Percentiles rank a stretch among this genome's conserved stretches.
Conservation (phyloP, 2,797 vertebrate genomes). For the Hydrophis major region DNA sequence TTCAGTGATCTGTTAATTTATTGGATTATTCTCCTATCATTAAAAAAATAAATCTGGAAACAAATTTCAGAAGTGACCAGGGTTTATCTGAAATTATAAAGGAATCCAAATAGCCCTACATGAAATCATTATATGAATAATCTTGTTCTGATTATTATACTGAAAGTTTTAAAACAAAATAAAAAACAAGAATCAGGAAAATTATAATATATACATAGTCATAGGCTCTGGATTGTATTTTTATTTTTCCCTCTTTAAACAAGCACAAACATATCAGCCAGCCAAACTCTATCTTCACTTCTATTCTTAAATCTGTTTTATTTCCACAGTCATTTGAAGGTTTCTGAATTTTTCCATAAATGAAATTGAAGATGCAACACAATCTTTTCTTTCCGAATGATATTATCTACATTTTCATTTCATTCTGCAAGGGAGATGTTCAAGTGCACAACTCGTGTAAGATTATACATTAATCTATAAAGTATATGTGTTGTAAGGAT, state of each 20-base stretch:
- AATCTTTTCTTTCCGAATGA: neutral
- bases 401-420: neutral
- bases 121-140: constrained; percentile 10
- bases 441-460: neutral
- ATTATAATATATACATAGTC: neutral
- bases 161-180: neutral
- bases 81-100: neutral
- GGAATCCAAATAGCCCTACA: neutral
- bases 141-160: neutral
- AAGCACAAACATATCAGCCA: neutral
- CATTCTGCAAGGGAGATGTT: neutral
- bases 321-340: neutral
- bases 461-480: neutral
- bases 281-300: neutral
- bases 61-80: neutral
- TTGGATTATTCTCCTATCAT: neutral
- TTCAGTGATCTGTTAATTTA: neutral
- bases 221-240: neutral
- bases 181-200: constrained; percentile 3
- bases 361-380: neutral
- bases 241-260: neutral
- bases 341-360: neutral
- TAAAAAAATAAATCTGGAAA: neutral
- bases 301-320: neutral
- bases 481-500: neutral